These are phyloP conservation scores for Metallyticus violacea DNA, from an alignment of 2,888 invertebrate species.

Conservation along the genomic window DNA sequence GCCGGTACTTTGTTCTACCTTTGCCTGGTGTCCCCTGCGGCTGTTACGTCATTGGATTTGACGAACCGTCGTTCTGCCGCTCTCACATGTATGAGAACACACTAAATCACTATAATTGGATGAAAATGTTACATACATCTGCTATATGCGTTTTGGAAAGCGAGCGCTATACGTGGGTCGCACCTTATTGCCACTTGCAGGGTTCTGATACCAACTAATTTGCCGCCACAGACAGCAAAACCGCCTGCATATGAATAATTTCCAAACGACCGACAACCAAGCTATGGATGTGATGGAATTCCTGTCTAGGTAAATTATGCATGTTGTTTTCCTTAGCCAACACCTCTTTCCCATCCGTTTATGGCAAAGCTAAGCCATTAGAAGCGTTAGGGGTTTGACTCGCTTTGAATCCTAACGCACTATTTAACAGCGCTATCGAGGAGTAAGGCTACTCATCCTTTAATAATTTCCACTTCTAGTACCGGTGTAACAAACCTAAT, in stretches of 20 bases:
- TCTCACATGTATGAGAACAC: not conserved
- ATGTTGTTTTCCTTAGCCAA: not conserved
- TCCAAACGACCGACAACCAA: not conserved
- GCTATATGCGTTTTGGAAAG: no score
- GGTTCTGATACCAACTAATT: not conserved
- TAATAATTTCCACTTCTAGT: no score
- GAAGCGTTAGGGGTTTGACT: not conserved
- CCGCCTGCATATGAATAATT: not conserved
- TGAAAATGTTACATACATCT: not conserved
- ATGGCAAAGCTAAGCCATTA: not conserved
- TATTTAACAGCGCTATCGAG: not conserved
- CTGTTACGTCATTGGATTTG: not conserved
- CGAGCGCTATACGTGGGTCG: not conserved
- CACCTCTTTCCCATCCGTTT: not conserved
- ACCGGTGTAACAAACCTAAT: no score
- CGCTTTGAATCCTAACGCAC: not conserved
- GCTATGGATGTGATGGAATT: not conserved
- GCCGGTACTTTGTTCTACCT: no score
- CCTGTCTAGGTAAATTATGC: not conserved
- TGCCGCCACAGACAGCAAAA: not conserved
- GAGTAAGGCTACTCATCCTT: no score
- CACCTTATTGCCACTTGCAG: no score
- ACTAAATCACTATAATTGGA: not conserved
- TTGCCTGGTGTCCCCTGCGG: no score
- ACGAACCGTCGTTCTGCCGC: not conserved